Base-by-base conservation (phyloP, 2,888 invertebrate species). In the Ischnura elegans region DNA sequence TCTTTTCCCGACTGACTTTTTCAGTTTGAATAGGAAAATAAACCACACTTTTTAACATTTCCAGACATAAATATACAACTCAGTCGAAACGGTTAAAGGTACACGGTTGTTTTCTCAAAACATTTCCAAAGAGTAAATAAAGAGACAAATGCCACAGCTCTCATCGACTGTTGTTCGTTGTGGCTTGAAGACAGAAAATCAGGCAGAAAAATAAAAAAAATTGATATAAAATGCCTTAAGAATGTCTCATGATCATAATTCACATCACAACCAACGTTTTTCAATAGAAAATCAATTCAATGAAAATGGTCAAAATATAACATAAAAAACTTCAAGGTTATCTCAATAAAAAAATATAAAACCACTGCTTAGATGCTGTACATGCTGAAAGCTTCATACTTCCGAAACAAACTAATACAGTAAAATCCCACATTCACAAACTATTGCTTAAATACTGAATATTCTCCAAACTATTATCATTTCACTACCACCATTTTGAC, bases 301-400 rank as follows among this genome's bases (percentile, higher is more conserved):
- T 45, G 43, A 90, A 90, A 19, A 43, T 87, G 55, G 55, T 90
- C 36, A 90, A 90, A 90, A 66, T 43, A 55, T 36, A 19, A 2
- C 25, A 86, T 86, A 76, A 86, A 86, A 86, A 86, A 86, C 45
- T 46, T 45, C 43, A 86, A 86, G 86, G 66, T 90, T 90, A 61
- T 61, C 51, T 61, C 43, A 66, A 90, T 90, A 90, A 90, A 90
- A 87, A 16, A 90, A 29, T 90, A 43, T 90, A 90, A 90, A 90
- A 90, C 21, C 51, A 55, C 47, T 36, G 55, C 45, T 66, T 3
- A 90, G 90, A 90, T 61, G 90, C 90, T 61, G 61, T 61, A 66
- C 90, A 90, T 90, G n/a, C 21, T 61, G 55, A 90, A 90, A 90
- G 25, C 61, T 61, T 43, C 45, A 45, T 36, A 16, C 90, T 66